phyloP scores from a whole-genome alignment of 2,797 vertebrate species.

The Melanotaenia nigrans region DNA sequence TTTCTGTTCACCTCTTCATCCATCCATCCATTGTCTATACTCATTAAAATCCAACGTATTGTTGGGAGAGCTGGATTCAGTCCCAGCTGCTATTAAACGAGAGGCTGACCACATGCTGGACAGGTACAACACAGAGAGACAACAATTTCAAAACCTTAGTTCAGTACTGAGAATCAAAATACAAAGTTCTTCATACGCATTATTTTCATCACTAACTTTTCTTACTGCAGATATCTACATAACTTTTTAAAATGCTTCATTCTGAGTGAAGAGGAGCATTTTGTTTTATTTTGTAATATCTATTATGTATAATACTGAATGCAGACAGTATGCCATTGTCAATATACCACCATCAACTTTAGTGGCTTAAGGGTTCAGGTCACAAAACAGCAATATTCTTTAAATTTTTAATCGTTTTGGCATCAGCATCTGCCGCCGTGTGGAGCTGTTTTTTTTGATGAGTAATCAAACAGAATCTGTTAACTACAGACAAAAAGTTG shows the following conservation, averaged over 20 bases:
- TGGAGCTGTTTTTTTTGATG: conserved; percentile 21
- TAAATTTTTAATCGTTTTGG: not conserved
- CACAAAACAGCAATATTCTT: not conserved
- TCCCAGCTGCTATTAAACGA: too few species aligned
- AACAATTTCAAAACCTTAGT: not conserved
- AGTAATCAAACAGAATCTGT: conserved; percentile 15
- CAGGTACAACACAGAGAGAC: too few species aligned
- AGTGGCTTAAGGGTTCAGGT: not conserved
- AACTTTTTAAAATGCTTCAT: not conserved
- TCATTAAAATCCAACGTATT: too few species aligned
- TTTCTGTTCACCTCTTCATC: conserved; percentile 11
- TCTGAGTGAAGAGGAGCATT: not conserved
- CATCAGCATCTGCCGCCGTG: not conserved
- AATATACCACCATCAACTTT: not conserved
- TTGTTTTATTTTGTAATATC: not conserved
- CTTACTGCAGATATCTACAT: not conserved
- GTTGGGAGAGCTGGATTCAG: too few species aligned
- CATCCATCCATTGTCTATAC: not conserved
- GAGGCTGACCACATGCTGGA: too few species aligned
- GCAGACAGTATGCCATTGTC: not conserved
- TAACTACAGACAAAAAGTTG: conserved; percentile 17
- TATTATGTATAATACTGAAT: not conserved
- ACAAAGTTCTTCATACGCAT: not conserved
- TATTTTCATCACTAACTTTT: not conserved
- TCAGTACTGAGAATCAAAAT: conserved; percentile 23